Evolutionary conservation across 2,888 invertebrate species (phyloP), one percentile per base, ranked within the genome.

Genomic region (Morpho helenor): DNA sequence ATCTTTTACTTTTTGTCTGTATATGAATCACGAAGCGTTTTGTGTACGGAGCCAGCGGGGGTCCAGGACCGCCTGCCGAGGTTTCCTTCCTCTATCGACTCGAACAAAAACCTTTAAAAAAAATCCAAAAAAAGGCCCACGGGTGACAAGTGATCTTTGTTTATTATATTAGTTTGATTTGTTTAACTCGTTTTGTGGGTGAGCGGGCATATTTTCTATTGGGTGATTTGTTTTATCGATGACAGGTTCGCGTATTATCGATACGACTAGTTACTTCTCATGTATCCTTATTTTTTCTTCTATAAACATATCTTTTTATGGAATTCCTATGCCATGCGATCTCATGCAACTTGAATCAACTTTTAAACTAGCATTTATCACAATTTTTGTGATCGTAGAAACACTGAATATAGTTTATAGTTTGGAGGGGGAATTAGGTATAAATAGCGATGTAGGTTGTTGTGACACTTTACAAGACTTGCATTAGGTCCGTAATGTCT

Each of bases 1-100:
- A 16, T 22, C 43, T 56, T 42, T n/a, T 88, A 79, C 87, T 89
- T 90, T 57, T 89, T 90, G 88, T 89, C 87, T 89, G 87, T 87
- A 80, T 83, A 80, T 82, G 86, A 85, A 87, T 88, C 89, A 89
- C 89, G 89, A 85, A 87, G 88, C 87, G 87, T 89, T 88, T 87
- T 88, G 88, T 88, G 81, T 85, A 81, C 80, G 79, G 74, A 72
- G 76, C 72, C 86, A 87, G 84, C 87, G 77, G 87, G 88, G 87
- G 82, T 81, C 80, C 72, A 61, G 68, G 87, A 82, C 84, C 88
- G 85, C 89, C 89, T 85, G 87, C 80, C 71, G 87, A 61, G 87
- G 81, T 78, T 87, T 87, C 87, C 88, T 88, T 88, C 88, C 88
- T 88, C 85, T 86, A 87, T 83, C 77, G 84, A 70, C 79, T 84